Conservation (phyloP, 2,113 vertebrate genomes). For the Polypterus bichir region DNA sequence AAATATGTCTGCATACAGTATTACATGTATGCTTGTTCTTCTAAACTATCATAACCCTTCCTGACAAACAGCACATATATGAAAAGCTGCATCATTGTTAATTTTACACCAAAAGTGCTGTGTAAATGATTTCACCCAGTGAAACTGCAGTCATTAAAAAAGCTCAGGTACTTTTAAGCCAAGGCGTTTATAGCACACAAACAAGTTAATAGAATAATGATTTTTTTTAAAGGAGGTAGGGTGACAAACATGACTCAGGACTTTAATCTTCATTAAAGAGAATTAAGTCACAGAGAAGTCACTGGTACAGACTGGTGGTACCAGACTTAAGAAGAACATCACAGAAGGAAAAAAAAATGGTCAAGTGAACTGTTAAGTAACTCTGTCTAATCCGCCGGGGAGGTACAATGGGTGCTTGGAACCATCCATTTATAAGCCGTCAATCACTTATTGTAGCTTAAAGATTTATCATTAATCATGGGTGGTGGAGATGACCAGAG, state of each 20-base stretch:
- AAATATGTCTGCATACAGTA: too few relatives aligned
- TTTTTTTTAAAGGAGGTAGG: constrained; percentile 52
- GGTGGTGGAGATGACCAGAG: constrained; percentile 16
- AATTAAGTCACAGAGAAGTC: constrained; percentile 69
- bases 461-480: constrained; percentile 65
- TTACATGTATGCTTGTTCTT: too few relatives aligned
- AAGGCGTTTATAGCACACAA: constrained; percentile 49
- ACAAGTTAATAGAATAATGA: constrained; percentile 78
- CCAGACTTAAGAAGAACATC: constrained; percentile 38
- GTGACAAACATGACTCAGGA: constrained; percentile 60
- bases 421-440: constrained; percentile 60
- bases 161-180: constrained; percentile 27
- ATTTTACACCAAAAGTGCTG: too few relatives aligned
- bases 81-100: too few relatives aligned
- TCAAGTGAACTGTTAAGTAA: constrained; percentile 77
- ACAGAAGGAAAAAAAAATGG: constrained; percentile 36
- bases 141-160: not conserved
- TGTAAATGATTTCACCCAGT: too few relatives aligned
- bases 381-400: constrained; percentile 64
- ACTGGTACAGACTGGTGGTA: constrained; percentile 68
- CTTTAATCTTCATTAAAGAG: constrained; percentile 98
- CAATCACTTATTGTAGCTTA: constrained; percentile 62
- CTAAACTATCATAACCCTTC: too few relatives aligned
- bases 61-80: too few relatives aligned
- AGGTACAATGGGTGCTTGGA: constrained; percentile 60